Evolutionary conservation across 2,888 invertebrate species (phyloP).

Genomic region (Coleophora deauratella): DNA sequence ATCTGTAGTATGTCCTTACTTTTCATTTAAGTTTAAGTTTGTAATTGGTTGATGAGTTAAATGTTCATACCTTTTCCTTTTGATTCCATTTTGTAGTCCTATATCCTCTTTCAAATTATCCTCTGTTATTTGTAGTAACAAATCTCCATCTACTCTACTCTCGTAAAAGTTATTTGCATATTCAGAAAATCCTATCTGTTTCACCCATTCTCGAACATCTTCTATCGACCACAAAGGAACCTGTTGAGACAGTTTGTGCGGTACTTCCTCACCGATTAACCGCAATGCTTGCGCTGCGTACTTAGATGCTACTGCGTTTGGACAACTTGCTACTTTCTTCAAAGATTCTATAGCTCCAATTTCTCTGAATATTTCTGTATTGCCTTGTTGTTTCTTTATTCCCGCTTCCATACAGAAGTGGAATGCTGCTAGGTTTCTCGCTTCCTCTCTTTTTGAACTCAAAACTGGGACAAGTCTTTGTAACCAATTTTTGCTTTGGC

Average conservation of each 20-base stretch:
- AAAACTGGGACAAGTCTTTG: slow-evolving; percentile 94
- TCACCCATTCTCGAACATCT: slow-evolving; percentile 98
- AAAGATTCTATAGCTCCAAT: slow-evolving; percentile 96
- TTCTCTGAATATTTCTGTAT: slow-evolving; percentile 92
- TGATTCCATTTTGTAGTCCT: slow-evolving; percentile 93
- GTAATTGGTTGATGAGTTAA: too few relatives aligned
- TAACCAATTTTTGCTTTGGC: slow-evolving; percentile 96
- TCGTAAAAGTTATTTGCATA: slow-evolving; percentile 89
- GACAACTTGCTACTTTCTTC: slow-evolving; percentile 97
- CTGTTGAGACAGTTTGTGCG: slow-evolving; percentile 97
- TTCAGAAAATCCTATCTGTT: slow-evolving; percentile 95
- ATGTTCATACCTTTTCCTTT: slow-evolving; percentile 86
- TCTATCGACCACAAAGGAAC: slow-evolving; percentile 98
- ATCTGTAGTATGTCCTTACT: too few relatives aligned
- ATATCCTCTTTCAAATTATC: slow-evolving; percentile 95
- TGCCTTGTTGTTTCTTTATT: slow-evolving; percentile 95
- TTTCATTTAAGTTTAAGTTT: too few relatives aligned
- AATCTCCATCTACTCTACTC: slow-evolving; percentile 97
- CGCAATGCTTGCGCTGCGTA: slow-evolving; percentile 94
- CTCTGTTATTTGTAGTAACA: slow-evolving; percentile 92
- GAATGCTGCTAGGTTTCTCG: slow-evolving; percentile 96
- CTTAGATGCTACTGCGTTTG: slow-evolving; percentile 97
- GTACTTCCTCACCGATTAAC: slow-evolving; percentile 96
- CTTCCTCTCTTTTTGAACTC: slow-evolving; percentile 95
- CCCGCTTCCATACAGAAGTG: slow-evolving; percentile 99